These are phyloP conservation scores for Marronus borbonicus DNA, from an alignment of 2,888 invertebrate species.

Conservation along the genomic window DNA sequence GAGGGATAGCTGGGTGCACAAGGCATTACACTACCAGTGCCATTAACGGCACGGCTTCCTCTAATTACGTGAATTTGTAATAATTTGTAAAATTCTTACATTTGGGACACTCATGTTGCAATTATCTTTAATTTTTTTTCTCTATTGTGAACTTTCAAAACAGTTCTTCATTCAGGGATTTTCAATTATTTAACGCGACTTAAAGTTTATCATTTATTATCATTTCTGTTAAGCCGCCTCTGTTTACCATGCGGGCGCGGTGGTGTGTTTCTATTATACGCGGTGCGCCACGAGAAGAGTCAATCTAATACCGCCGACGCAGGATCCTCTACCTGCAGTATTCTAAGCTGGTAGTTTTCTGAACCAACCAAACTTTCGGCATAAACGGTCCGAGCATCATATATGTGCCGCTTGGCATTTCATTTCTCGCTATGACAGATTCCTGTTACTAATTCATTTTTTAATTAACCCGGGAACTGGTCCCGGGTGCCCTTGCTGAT, in stretches of 20 bases:
- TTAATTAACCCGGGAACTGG: constrained; percentile 67
- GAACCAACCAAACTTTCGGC: constrained; percentile 53
- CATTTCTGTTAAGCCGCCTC: constrained; percentile 29
- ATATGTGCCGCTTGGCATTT: constrained; percentile 68
- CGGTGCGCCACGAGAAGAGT: constrained; percentile 59
- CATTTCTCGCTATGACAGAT: constrained; percentile 70
- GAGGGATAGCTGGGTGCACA: too few species aligned
- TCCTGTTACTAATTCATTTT: constrained; percentile 70
- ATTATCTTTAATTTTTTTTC: too few species aligned
- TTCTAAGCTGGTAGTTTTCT: constrained; percentile 31
- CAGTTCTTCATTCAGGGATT: too few species aligned
- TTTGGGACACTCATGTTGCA: too few species aligned
- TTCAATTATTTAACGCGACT: too few species aligned
- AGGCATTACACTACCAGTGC: too few species aligned
- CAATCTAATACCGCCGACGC: constrained; percentile 62
- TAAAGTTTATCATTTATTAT: too few species aligned
- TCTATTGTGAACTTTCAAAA: too few species aligned
- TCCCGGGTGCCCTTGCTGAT: constrained; percentile 62
- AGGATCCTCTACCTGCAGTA: constrained; percentile 55
- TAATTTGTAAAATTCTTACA: too few species aligned
- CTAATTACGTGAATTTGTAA: too few species aligned
- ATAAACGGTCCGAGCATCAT: constrained; percentile 62
- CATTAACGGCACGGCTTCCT: too few species aligned
- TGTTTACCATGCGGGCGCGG: neutral
- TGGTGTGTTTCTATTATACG: constrained; percentile 24